Percentiles rank a stretch among this genome's conserved stretches.
Conservation (phyloP, 2,888 invertebrate genomes). For the Standfussiana lucernea region DNA sequence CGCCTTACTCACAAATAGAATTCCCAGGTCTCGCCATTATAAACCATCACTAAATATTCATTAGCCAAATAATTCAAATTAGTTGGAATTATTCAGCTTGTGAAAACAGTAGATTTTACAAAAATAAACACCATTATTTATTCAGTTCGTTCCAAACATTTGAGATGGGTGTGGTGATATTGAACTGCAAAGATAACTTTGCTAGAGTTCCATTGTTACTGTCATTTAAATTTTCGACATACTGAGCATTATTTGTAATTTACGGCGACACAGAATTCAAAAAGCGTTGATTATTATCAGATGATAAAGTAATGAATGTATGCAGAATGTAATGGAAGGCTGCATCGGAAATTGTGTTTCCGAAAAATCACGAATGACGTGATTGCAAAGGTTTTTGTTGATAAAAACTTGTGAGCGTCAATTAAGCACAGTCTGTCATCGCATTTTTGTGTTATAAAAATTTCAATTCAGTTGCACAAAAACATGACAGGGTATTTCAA, state of each 20-base stretch:
- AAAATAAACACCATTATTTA: slow-evolving; percentile 67
- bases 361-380: slow-evolving; percentile 30
- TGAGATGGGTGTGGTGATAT: slow-evolving; percentile 30
- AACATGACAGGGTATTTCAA: background rate
- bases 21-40: slow-evolving; percentile 45
- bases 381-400: slow-evolving; percentile 24
- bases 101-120: slow-evolving; percentile 62
- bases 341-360: slow-evolving; percentile 13
- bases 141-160: slow-evolving; percentile 54
- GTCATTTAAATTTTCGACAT: slow-evolving; percentile 40
- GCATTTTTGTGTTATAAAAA: slow-evolving; percentile 5
- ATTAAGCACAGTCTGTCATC: slow-evolving; percentile 12
- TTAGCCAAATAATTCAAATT: slow-evolving; percentile 62
- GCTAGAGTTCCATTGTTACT: slow-evolving; percentile 13
- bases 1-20: slow-evolving; percentile 42
- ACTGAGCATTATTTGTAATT: slow-evolving; percentile 42
- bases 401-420: slow-evolving; percentile 31
- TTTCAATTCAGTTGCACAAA: slow-evolving; percentile 7
- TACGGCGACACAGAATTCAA: slow-evolving; percentile 33
- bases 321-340: slow-evolving; percentile 25
- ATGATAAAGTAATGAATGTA: slow-evolving; percentile 48
- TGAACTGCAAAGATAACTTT: slow-evolving; percentile 48
- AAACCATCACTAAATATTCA: slow-evolving; percentile 64
- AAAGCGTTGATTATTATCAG: slow-evolving; percentile 47
- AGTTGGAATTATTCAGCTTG: slow-evolving; percentile 61